Evolutionary conservation across 2,113 vertebrate species (phyloP).

Genomic region (Melanostigma gelatinosum): DNA sequence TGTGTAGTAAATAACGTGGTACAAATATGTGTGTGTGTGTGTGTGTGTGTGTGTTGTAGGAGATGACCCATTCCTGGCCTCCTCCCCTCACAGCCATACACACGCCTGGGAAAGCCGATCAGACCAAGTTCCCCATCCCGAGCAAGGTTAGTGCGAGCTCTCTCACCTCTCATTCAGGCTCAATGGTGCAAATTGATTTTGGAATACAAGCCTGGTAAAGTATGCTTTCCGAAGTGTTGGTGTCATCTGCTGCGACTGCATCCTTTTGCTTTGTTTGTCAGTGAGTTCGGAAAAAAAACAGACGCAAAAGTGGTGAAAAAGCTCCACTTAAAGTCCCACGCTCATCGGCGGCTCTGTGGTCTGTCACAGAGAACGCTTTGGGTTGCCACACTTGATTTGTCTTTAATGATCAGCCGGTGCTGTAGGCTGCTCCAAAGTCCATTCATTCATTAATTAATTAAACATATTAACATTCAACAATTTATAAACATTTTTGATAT

Average conservation of each 20-base stretch:
- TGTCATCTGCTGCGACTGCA: neutral
- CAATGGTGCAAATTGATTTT: neutral
- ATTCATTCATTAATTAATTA: neutral
- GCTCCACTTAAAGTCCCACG: constrained; percentile 18
- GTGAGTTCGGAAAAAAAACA: neutral
- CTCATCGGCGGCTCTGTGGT: neutral
- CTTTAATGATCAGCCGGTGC: neutral
- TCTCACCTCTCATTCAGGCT: neutral
- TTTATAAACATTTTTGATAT: neutral
- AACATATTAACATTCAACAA: neutral
- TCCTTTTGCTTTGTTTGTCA: constrained; percentile 18
- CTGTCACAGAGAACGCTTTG: constrained; percentile 10
- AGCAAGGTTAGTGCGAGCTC: constrained; percentile 83
- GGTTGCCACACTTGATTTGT: neutral
- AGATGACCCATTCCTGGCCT: constrained; percentile 95
- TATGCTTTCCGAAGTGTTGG: constrained; percentile 4
- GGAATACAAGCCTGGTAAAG: neutral
- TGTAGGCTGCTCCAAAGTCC: neutral
- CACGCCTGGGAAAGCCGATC: constrained; percentile 89
- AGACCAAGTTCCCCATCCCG: constrained; percentile 89
- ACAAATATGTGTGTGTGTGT: constrained; percentile 23
- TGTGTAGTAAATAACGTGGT: neutral
- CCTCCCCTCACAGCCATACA: constrained; percentile 91
- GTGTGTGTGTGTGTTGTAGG: constrained; percentile 66
- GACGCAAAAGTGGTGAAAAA: constrained; percentile 26